Base-by-base conservation (phyloP, 2,113 vertebrate species). In the Gorilla gorilla region DNA sequence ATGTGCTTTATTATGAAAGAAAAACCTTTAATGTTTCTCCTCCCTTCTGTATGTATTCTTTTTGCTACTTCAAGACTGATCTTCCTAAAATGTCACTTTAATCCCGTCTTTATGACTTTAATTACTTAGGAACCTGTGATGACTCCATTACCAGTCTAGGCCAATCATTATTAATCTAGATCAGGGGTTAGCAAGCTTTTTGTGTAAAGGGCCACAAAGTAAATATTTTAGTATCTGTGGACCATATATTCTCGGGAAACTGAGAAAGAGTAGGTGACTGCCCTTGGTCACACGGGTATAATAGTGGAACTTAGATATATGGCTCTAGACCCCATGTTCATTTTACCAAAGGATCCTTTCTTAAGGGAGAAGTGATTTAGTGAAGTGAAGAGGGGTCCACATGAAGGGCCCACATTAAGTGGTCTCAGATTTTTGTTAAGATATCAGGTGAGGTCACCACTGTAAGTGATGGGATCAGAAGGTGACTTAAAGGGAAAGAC, bases 81-180 rank as follows among this genome's bases (percentile, higher is more conserved):
- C 40, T 90, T 90, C 83, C 61, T 52, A 96, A 94, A 94, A 18
- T 40, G 40, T 48, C 66, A 81, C 22, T 78, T 79, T 75, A 82
- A 89, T n/a, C 95, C 75, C 6, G 76, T 38, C 83, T 79, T 96
- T 83, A 84, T 78, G 40, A 78, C 30, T 81, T 89, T 66, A 84
- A 88, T 85, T 79, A 91, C 10, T 23, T 61, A 92, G 59, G 43
- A 95, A 84, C 27, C 57, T 90, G 8, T 88, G 45, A 80, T 86
- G 35, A 30, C 11, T 76, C 40, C 88, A 52, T 72, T 90, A 88
- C 57, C 64, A 88, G 68, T 38, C 25, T 50, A 95, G 66, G 48
- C 12, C 38, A 87, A 76, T 57, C 73, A 52, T 70, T 48, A 43
- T 6, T 43, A 90, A 66, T 38, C 18, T 81, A 35, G 13, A 84